A percentile compares a stretch with the other conserved stretches of the same genome.
phyloP scores from a whole-genome alignment of 2,113 vertebrate genomes.

The Pseudopipra pipra region DNA sequence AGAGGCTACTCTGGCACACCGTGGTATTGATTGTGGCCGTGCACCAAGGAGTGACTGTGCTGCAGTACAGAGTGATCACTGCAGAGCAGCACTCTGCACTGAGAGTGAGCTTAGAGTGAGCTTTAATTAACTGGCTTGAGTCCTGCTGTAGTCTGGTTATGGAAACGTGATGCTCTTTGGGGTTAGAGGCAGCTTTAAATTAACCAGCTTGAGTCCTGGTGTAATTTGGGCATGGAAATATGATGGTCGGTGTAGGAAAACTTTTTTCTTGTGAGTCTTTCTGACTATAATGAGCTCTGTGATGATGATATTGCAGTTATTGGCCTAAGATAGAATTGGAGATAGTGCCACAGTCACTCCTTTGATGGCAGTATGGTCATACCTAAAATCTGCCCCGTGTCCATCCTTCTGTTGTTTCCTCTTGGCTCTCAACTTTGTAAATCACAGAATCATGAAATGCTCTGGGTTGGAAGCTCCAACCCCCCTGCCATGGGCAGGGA shows the following conservation, averaged over 20 bases:
- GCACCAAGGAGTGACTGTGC: not conserved
- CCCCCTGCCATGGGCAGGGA: not conserved
- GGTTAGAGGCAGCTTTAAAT: not conserved
- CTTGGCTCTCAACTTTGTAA: not conserved
- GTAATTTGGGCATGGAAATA: not conserved
- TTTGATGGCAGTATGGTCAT: not conserved
- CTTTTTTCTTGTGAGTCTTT: not conserved
- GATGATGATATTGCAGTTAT: not conserved
- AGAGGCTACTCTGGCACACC: not conserved
- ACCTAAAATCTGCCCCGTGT: not conserved
- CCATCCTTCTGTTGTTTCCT: not conserved
- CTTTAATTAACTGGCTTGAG: not conserved
- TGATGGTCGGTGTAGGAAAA: not conserved
- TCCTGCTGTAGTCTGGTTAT: not conserved
- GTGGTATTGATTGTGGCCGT: accelerated
- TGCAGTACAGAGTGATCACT: not conserved
- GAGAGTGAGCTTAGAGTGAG: not conserved
- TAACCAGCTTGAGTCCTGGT: not conserved
- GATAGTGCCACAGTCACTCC: not conserved
- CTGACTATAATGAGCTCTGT: not conserved
- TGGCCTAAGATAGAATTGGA: not conserved
- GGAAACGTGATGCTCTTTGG: not conserved
- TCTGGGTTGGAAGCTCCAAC: not conserved
- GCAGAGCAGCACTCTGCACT: not conserved
- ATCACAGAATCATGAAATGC: not conserved